These are phyloP conservation scores for Puffinus mauretanicus DNA, from an alignment of 2,113 vertebrate species.

Conservation along the genomic window DNA sequence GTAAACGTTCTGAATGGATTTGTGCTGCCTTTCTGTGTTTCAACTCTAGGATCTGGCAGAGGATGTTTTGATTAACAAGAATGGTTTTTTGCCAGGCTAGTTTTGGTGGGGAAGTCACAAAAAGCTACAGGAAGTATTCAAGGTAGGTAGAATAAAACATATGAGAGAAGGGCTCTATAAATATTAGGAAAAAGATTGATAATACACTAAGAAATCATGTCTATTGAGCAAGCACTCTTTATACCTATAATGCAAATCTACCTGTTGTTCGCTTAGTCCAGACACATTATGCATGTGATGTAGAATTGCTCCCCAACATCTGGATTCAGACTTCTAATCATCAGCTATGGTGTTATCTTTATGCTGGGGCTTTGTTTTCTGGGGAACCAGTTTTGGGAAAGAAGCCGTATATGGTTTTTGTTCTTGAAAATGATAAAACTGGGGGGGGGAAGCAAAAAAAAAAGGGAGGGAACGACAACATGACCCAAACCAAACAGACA, in stretches of 20 bases:
- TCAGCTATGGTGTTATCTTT: neutral
- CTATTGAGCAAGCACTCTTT: neutral
- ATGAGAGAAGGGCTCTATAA: neutral
- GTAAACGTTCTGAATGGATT: neutral
- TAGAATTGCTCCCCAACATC: neutral
- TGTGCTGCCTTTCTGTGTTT: neutral
- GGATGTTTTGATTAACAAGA: neutral
- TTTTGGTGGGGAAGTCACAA: neutral
- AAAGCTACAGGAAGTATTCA: neutral
- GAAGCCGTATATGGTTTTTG: fast-evolving
- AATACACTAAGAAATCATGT: neutral
- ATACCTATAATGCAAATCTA: neutral
- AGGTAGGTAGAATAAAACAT: neutral
- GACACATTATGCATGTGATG: neutral
- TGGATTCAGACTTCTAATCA: neutral
- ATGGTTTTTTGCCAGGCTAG: neutral
- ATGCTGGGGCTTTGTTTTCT: neutral
- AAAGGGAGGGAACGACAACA: fast-evolving
- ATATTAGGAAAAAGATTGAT: neutral
- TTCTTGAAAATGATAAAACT: neutral
- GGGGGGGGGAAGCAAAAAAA: neutral
- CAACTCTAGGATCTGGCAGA: neutral
- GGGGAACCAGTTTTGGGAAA: neutral
- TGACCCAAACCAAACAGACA: neutral
- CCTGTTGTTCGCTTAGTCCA: neutral